These are phyloP conservation scores for Fabriciana adippe DNA, from an alignment of 2,888 invertebrate species.

Conservation along the genomic window DNA sequence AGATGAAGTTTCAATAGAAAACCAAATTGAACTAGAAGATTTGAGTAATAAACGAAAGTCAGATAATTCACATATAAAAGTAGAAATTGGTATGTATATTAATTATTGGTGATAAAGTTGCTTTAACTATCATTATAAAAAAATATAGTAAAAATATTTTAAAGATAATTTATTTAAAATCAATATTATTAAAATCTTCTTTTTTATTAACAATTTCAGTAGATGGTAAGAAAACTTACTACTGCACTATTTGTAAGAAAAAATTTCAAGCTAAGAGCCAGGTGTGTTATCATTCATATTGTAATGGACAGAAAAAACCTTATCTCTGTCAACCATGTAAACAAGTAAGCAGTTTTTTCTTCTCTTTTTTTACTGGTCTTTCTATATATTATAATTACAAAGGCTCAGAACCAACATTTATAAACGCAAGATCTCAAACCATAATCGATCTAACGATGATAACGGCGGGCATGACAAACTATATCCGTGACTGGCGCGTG, in stretches of 20 bases:
- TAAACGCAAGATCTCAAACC: no score
- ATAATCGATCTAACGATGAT: no score
- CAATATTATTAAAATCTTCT: background rate
- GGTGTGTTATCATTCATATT: constrained; percentile 85
- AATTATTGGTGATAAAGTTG: background rate
- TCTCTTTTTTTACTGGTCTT: no score
- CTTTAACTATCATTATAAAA: background rate
- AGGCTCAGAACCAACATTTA: no score
- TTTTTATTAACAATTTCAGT: constrained; percentile 48
- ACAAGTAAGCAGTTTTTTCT: constrained; percentile 61
- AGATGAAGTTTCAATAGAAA: constrained; percentile 39
- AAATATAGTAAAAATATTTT: background rate
- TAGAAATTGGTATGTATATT: constrained; percentile 58
- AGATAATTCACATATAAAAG: constrained; percentile 67
- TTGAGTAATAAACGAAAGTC: constrained; percentile 60
- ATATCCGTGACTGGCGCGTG: no score
- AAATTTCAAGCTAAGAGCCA: constrained; percentile 86
- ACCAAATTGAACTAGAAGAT: constrained; percentile 45
- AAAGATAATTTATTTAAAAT: no score
- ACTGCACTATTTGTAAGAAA: constrained; percentile 86
- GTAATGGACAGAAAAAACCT: constrained; percentile 80
- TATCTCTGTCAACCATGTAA: constrained; percentile 73
- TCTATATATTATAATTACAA: no score
- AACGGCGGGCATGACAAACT: no score
- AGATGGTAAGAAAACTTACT: constrained; percentile 77